These are phyloP conservation scores for Chloromyia formosa DNA, from an alignment of 2,888 invertebrate species.

Conservation along the genomic window DNA sequence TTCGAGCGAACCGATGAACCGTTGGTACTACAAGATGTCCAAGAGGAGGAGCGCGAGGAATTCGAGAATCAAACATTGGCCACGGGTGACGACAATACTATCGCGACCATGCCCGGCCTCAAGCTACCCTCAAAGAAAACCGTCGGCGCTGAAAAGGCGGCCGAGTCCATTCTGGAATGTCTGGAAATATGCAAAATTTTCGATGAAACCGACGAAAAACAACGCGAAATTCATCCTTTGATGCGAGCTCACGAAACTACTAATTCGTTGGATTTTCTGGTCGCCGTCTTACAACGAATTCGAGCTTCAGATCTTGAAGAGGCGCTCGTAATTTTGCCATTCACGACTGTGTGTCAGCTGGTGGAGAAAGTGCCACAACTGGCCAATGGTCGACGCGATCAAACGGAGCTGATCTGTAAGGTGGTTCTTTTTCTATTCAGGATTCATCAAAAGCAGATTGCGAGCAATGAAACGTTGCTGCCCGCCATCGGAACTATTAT, in stretches of 20 bases:
- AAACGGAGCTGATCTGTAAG: conserved; percentile 80
- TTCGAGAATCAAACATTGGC: conserved; percentile 73
- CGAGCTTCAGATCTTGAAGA: conserved; percentile 92
- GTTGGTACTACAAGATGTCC: conserved; percentile 90
- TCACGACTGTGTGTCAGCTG: conserved; percentile 81
- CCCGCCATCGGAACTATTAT: conserved; percentile 57
- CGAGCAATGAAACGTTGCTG: conserved; percentile 75
- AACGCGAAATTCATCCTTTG: conserved; percentile 73
- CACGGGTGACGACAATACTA: conserved; percentile 75
- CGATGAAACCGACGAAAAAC: conserved; percentile 58
- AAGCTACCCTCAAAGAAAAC: conserved; percentile 84
- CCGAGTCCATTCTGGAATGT: conserved; percentile 92
- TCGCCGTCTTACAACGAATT: conserved; percentile 81
- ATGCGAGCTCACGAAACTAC: conserved; percentile 82
- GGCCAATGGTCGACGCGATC: conserved; percentile 71
- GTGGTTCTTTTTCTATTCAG: conserved; percentile 79
- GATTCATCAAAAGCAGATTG: conserved; percentile 82
- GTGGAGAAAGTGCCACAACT: conserved; percentile 76
- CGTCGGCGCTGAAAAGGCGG: conserved; percentile 66
- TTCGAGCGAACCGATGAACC: conserved; percentile 88
- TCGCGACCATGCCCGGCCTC: conserved; percentile 78
- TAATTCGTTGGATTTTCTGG: conserved; percentile 80
- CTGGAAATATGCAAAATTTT: conserved; percentile 77
- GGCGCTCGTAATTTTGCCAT: conserved; percentile 84
- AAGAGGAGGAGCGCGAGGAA: conserved; percentile 85